Conservation (phyloP, 2,888 invertebrate species). For the Heliconius erato region DNA sequence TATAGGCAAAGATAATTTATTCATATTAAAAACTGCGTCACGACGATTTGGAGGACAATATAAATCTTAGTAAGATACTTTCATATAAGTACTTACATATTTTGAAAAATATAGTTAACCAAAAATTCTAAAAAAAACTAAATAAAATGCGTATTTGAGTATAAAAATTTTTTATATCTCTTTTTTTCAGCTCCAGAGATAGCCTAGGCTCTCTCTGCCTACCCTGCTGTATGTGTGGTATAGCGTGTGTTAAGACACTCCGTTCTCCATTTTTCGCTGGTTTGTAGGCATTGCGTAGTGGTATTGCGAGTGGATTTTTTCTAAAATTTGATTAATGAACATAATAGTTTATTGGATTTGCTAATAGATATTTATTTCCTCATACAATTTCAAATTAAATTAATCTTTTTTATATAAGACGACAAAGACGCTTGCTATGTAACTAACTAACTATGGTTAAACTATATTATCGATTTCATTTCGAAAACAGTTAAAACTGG, state of each 20-base stretch:
- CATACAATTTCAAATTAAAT: neutral
- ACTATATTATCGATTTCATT: neutral
- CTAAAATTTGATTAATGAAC: neutral
- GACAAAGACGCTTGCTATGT: neutral
- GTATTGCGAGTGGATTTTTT: neutral
- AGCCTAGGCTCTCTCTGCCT: too few species aligned
- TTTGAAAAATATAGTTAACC: too few species aligned
- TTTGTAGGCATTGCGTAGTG: too few species aligned
- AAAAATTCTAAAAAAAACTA: too few species aligned
- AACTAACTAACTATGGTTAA: neutral
- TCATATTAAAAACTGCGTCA: neutral
- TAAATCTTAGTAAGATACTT: too few species aligned
- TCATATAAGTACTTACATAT: too few species aligned
- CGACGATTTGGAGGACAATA: too few species aligned
- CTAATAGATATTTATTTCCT: conserved; percentile 4
- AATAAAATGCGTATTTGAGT: neutral
- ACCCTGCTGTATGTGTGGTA: too few species aligned
- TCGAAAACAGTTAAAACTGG: neutral
- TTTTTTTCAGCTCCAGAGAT: too few species aligned
- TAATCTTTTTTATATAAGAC: neutral
- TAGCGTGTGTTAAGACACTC: too few species aligned
- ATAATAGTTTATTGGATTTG: neutral
- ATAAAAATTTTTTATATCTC: neutral
- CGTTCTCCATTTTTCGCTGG: too few species aligned
- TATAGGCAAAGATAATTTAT: neutral